phyloP scores from a whole-genome alignment of 53 echinoderm and acorn worm genomes.

The Patiria pectinifera region DNA sequence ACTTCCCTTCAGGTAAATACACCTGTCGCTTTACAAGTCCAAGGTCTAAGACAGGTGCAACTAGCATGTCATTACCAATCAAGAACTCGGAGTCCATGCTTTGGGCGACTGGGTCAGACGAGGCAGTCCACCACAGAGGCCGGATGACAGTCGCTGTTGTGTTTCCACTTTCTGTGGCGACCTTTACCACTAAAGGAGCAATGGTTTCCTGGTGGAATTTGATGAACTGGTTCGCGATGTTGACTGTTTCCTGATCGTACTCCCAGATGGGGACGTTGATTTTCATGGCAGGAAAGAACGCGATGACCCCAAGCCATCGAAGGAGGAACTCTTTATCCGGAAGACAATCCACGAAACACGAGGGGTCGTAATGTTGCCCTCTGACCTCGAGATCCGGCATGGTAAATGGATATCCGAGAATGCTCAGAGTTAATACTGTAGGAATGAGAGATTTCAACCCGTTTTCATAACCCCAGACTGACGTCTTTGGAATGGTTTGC shows the following conservation, averaged over 20 bases:
- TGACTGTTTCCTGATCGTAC: slow-evolving; percentile 68
- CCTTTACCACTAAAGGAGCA: slow-evolving; percentile 49
- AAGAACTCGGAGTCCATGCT: slow-evolving; percentile 85
- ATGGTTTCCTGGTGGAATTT: slow-evolving; percentile 72
- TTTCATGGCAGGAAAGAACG: slow-evolving; percentile 93
- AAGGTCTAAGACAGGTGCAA: slow-evolving; percentile 77
- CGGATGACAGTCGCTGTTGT: slow-evolving; percentile 78
- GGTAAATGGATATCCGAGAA: slow-evolving; percentile 89
- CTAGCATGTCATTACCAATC: slow-evolving; percentile 84
- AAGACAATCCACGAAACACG: slow-evolving; percentile 48
- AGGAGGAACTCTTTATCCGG: slow-evolving; percentile 79
- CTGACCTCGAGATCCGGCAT: slow-evolving; percentile 77
- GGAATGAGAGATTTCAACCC: slow-evolving; percentile 90
- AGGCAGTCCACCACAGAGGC: slow-evolving; percentile 86
- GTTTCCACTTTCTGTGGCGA: slow-evolving; percentile 47
- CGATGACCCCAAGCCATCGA: slow-evolving; percentile 83
- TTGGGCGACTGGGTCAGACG: slow-evolving; percentile 57
- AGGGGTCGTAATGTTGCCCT: slow-evolving; percentile 14
- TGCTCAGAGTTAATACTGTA: slow-evolving; percentile 79
- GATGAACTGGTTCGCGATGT: slow-evolving; percentile 69
- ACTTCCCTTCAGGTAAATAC: slow-evolving; percentile 87
- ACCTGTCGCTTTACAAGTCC: slow-evolving; percentile 69
- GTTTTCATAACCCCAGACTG: slow-evolving; percentile 78
- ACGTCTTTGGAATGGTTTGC: slow-evolving; percentile 68
- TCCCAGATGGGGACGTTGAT: slow-evolving; percentile 75